Conservation (phyloP, 2,113 vertebrate species). For the Vulpes ferrilata region DNA sequence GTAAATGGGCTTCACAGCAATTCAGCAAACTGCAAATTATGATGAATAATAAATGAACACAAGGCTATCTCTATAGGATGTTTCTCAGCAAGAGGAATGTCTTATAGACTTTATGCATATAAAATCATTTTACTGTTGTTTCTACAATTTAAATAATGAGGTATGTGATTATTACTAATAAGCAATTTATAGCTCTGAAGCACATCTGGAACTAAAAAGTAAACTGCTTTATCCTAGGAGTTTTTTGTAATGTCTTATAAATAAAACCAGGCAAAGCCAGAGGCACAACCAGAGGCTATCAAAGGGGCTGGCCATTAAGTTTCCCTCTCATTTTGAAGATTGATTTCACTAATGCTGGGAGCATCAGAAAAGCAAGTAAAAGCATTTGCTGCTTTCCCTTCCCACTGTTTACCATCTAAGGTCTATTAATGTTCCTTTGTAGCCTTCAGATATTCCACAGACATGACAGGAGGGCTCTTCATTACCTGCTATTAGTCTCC, state of each 20-base stretch:
- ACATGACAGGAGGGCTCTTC: slow-evolving; percentile 10
- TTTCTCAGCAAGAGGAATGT: slow-evolving; percentile 79
- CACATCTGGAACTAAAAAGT: not conserved
- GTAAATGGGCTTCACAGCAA: slow-evolving; percentile 75
- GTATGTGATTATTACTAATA: slow-evolving; percentile 71
- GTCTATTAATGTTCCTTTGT: slow-evolving; percentile 61
- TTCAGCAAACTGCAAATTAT: slow-evolving; percentile 76
- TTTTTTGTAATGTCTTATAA: slow-evolving; percentile 50
- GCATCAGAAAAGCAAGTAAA: slow-evolving; percentile 57
- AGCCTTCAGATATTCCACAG: slow-evolving; percentile 32
- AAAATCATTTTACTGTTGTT: slow-evolving; percentile 68
- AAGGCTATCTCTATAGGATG: slow-evolving; percentile 42
- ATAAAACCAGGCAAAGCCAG: not conserved
- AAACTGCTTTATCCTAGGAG: slow-evolving; percentile 7
- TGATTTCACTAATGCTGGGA: slow-evolving; percentile 64
- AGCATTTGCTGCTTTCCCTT: slow-evolving; percentile 53
- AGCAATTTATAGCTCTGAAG: not conserved
- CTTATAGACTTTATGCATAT: slow-evolving; percentile 71
- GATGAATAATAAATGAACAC: slow-evolving; percentile 84
- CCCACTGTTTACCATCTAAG: slow-evolving; percentile 72
- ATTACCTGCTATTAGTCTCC: slow-evolving; percentile 2
- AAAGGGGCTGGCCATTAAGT: slow-evolving; percentile 58
- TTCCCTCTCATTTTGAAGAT: slow-evolving; percentile 68
- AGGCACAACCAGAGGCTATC: slow-evolving; percentile 7
- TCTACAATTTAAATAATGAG: slow-evolving; percentile 76